Evolutionary conservation across 2,797 vertebrate genomes (phyloP).

Genomic region (Pipistrellus pygmaeus): DNA sequence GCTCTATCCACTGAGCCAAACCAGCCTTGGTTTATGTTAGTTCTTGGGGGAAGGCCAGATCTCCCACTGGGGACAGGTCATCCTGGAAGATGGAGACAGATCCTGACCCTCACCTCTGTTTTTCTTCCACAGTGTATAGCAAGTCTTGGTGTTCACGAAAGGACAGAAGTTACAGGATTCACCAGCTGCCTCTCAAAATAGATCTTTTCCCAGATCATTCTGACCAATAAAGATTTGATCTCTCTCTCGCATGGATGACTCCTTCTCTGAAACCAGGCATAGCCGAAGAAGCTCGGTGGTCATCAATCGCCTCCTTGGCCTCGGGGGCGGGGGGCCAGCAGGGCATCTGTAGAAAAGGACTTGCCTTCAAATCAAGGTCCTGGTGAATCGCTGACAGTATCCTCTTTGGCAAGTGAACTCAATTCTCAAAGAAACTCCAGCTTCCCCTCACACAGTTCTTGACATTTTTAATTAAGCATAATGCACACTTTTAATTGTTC

Average conservation of each 20-base stretch:
- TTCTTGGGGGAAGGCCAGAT: neutral
- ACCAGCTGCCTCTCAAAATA: neutral
- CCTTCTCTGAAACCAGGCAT: neutral
- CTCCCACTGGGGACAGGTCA: neutral
- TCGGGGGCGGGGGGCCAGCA: rapidly evolving
- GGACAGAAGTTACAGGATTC: neutral
- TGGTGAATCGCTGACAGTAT: neutral
- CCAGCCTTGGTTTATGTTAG: neutral
- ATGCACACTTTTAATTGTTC: neutral
- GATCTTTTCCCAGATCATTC: neutral
- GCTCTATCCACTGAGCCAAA: too few relatives aligned
- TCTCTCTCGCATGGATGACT: neutral
- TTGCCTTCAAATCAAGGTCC: neutral
- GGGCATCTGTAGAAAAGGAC: neutral
- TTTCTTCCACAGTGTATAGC: slow-evolving; percentile 34
- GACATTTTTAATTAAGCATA: neutral
- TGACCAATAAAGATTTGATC: neutral
- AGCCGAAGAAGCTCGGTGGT: too few relatives aligned
- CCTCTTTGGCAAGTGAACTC: neutral
- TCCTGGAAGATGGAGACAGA: neutral
- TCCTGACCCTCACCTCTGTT: neutral
- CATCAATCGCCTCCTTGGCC: rapidly evolving
- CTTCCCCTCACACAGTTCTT: neutral
- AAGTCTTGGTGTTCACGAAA: neutral
- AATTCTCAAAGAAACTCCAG: neutral